Percentiles rank a stretch among this genome's conserved stretches.
phyloP scores from a whole-genome alignment of 2,888 invertebrate species.

The Metopia argyrocephala region DNA sequence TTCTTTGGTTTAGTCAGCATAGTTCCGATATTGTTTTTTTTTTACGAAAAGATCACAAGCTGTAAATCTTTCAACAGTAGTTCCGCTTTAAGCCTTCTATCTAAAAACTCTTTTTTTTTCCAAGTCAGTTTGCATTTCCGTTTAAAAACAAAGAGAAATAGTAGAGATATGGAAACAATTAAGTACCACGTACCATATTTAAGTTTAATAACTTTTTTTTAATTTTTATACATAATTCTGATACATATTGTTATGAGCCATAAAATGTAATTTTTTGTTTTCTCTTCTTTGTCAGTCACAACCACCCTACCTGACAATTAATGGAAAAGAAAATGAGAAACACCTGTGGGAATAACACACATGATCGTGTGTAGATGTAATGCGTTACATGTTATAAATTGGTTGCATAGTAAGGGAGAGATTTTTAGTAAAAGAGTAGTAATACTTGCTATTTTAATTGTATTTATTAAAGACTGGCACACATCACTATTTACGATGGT shows the following conservation, averaged over 20 bases:
- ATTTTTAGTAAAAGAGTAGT: slow-evolving; percentile 20
- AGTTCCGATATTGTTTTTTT: slow-evolving; percentile 25
- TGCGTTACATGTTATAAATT: neutral
- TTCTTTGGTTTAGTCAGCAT: slow-evolving; percentile 29
- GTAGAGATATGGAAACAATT: slow-evolving; percentile 13
- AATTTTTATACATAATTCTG: neutral
- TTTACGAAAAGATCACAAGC: slow-evolving; percentile 53
- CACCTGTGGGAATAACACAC: slow-evolving; percentile 48
- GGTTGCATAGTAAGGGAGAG: slow-evolving; percentile 21
- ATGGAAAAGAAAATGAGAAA: slow-evolving; percentile 30
- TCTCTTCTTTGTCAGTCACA: too few species aligned
- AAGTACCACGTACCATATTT: slow-evolving; percentile 57
- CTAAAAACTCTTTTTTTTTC: too few species aligned
- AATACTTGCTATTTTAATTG: too few species aligned
- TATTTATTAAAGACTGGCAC: slow-evolving; percentile 50
- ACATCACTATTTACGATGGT: slow-evolving; percentile 49
- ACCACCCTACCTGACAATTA: slow-evolving; percentile 20
- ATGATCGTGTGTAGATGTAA: neutral
- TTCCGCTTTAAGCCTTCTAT: slow-evolving; percentile 72
- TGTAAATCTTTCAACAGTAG: slow-evolving; percentile 78
- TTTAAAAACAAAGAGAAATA: neutral
- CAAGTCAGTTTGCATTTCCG: slow-evolving; percentile 43
- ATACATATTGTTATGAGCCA: slow-evolving; percentile 40
- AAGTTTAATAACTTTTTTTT: slow-evolving; percentile 53
- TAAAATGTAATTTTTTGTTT: slow-evolving; percentile 28